Evolutionary conservation across 2,113 vertebrate genomes (phyloP).

Genomic region (Saccopteryx leptura): DNA sequence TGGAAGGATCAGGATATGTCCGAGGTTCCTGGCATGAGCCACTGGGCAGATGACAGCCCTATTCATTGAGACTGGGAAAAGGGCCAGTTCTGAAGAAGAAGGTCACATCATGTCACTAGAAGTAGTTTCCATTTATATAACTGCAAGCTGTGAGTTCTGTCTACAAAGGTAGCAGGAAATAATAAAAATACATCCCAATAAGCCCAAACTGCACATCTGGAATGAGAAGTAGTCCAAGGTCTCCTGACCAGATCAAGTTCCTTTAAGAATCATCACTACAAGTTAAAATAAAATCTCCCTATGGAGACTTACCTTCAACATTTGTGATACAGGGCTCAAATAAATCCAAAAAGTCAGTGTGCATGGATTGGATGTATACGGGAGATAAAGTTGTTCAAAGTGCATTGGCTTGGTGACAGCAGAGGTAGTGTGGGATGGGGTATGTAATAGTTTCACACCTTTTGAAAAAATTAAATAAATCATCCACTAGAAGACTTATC

Average conservation of each 20-base stretch:
- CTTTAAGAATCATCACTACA: background rate
- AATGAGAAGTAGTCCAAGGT: background rate
- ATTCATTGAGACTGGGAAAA: slow-evolving; percentile 67
- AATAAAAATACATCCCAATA: slow-evolving; percentile 55
- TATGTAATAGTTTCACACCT: background rate
- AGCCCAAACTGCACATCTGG: slow-evolving; percentile 16
- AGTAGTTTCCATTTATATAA: slow-evolving; percentile 71
- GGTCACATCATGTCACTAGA: slow-evolving; percentile 68
- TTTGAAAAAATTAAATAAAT: slow-evolving; percentile 25
- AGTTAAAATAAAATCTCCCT: slow-evolving; percentile 26
- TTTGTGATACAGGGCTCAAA: background rate
- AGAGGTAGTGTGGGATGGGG: background rate
- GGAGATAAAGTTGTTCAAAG: background rate
- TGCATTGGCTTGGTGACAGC: background rate
- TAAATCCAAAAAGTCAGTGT: background rate
- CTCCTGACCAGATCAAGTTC: background rate
- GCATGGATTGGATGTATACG: background rate
- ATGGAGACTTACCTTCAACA: background rate
- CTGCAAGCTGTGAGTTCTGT: slow-evolving; percentile 69
- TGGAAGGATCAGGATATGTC: background rate
- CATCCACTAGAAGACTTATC: background rate
- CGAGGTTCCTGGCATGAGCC: slow-evolving; percentile 59
- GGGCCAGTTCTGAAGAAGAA: slow-evolving; percentile 62
- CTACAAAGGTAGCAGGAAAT: slow-evolving; percentile 15
- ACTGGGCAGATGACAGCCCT: slow-evolving; percentile 59